Evolutionary conservation across 2,797 vertebrate genomes (phyloP), one percentile per base, ranked within the genome.

Genomic region (Dallia pectoralis): DNA sequence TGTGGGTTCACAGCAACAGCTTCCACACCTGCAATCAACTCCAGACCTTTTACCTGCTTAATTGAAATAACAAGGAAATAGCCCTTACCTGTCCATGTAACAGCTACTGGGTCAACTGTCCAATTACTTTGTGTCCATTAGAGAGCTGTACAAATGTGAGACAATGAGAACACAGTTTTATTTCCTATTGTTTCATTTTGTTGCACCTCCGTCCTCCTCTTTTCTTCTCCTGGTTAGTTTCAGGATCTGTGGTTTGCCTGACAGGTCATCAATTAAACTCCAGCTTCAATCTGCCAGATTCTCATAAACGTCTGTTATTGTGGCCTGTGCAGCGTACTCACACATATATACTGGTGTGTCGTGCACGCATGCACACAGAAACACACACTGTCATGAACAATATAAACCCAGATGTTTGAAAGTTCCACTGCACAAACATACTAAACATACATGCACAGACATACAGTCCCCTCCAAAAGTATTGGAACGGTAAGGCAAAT

Each of bases 191-290:
- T 32, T 30, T 65, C 69, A 66, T 69, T 30, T 75, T 73, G 22
- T 74, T 4, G 1, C 77, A 74, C 74, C 81, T 82, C 79, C 72
- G 27, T 76, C 72, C 18, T 74, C 7, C 40, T 2, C 77, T 73
- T 44, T 44, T 44, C 77, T 68, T 16, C 0, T 53, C 49, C 74
- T 87, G 85, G 89, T 89, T 88, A 82, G 76, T 81, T 90, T 87
- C 73, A 78, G 83, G 86, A 86, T 90, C 85, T 85, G 71, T 22
- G 79, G 88, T 78, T 79, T 77, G 71, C 27, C 79, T n/a, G 89
- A 87, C 85, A 81, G 83, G 76, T 76, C 79, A 89, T 91, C 87
- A 84, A 84, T 90, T 85, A 88, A 74, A 72, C 56, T 66, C 69
- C 12, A 40, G 73, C 71, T 74, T 67, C 82, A 86, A 82, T 85